Evolutionary conservation across 2,797 vertebrate genomes (phyloP).

Genomic region (Peromyscus melanophrys): DNA sequence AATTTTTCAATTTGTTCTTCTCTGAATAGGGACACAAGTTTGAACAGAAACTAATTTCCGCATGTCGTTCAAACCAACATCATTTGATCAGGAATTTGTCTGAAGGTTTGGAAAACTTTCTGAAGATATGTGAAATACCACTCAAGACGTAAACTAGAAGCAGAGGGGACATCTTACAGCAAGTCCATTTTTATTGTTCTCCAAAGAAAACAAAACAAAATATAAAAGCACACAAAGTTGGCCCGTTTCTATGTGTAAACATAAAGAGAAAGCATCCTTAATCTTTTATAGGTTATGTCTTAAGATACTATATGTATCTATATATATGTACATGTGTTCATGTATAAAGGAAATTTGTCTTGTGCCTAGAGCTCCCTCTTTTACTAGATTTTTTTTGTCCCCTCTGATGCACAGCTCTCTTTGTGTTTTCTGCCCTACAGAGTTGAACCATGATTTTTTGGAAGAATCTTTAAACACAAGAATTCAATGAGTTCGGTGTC

Average conservation of each 20-base stretch:
- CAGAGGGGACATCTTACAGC: slow-evolving; percentile 11
- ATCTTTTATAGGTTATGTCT: slow-evolving; percentile 40
- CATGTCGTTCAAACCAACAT: slow-evolving; percentile 75
- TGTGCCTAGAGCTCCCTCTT: not conserved
- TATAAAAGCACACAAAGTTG: not conserved
- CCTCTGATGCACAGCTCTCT: not conserved
- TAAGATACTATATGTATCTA: not conserved
- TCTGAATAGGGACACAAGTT: slow-evolving; percentile 80
- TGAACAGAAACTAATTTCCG: slow-evolving; percentile 79
- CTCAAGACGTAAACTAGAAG: slow-evolving; percentile 54
- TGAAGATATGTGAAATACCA: slow-evolving; percentile 67
- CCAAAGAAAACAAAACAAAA: slow-evolving; percentile 18
- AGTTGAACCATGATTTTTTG: not conserved
- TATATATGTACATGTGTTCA: not conserved
- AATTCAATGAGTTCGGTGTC: slow-evolving; percentile 49
- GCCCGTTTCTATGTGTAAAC: not conserved
- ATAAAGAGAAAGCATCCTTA: not conserved
- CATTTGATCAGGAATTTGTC: slow-evolving; percentile 75
- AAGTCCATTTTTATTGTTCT: not conserved
- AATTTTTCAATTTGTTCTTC: slow-evolving; percentile 85
- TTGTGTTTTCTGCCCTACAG: slow-evolving; percentile 15
- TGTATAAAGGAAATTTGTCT: not conserved
- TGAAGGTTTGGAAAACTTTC: slow-evolving; percentile 71
- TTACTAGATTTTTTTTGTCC: slow-evolving; percentile 22
- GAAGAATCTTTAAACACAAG: slow-evolving; percentile 46